phyloP scores from a whole-genome alignment of 2,888 invertebrate genomes.

The Drosophila pseudotakahashii region DNA sequence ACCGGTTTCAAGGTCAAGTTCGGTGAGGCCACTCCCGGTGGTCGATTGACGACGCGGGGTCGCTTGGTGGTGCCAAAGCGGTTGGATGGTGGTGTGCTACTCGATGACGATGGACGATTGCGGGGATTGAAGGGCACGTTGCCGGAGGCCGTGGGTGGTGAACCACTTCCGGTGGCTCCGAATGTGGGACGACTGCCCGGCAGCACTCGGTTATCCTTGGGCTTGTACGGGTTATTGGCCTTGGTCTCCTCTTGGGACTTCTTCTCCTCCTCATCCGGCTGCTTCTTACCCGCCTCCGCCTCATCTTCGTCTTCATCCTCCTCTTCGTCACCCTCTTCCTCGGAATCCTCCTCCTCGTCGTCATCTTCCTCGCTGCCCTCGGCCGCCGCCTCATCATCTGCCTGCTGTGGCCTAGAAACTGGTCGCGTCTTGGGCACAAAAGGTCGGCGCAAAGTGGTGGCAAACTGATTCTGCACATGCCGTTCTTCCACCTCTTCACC shows the following conservation, averaged over 20 bases:
- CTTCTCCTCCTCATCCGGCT: constrained; percentile 18
- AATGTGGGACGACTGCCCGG: constrained; percentile 58
- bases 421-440: constrained; percentile 51
- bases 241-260: constrained; percentile 31
- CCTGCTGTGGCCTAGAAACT: constrained; percentile 5
- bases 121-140: constrained; percentile 69
- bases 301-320: constrained; percentile 49
- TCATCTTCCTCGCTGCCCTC: constrained; percentile 50
- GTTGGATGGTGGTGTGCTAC: constrained; percentile 22
- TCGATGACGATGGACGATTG: constrained; percentile 33
- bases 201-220: constrained; percentile 63
- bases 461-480: constrained; percentile 33
- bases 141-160: constrained; percentile 7
- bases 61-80: constrained; percentile 64
- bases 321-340: constrained; percentile 50
- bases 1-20: constrained; percentile 81
- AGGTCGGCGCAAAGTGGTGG: constrained; percentile 38
- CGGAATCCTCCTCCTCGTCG: constrained; percentile 56
- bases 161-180: constrained; percentile 39
- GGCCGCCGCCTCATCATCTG: constrained; percentile 8
- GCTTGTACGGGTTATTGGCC: constrained; percentile 45
- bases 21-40: constrained; percentile 71
- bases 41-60: constrained; percentile 79
- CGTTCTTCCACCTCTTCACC: constrained; percentile 45
- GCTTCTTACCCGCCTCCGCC: constrained; percentile 14